Evolutionary conservation across 2,113 vertebrate genomes (phyloP).

Genomic region (Vulpes ferrilata): DNA sequence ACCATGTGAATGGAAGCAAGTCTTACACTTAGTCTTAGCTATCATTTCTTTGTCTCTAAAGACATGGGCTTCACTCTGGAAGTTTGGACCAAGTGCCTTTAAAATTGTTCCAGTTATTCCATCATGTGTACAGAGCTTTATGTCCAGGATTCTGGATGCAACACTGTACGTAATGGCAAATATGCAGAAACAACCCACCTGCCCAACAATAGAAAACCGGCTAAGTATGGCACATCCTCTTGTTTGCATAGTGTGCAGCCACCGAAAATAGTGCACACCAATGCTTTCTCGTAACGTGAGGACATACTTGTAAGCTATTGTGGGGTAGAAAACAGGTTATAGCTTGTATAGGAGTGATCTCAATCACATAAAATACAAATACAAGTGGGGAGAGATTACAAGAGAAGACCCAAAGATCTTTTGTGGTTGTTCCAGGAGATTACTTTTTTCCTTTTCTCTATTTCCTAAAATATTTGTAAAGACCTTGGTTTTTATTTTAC

Average conservation of each 20-base stretch:
- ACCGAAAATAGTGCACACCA: neutral
- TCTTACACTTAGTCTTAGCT: neutral
- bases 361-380: neutral
- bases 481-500: neutral
- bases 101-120: neutral
- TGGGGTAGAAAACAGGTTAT: neutral
- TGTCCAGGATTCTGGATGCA: neutral
- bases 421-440: neutral
- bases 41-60: neutral
- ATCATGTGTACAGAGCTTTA: neutral
- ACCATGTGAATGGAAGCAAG: neutral
- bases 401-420: neutral
- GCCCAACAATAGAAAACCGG: neutral
- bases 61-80: neutral
- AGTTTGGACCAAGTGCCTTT: neutral
- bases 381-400: neutral
- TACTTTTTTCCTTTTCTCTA: neutral
- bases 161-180: neutral
- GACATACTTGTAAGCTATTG: neutral
- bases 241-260: neutral
- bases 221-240: neutral
- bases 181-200: neutral
- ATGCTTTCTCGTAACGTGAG: neutral
- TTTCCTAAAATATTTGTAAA: neutral
- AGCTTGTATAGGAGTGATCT: neutral